Base-by-base conservation (phyloP, 2,113 vertebrate genomes). In the Ageneiosus marmoratus region DNA sequence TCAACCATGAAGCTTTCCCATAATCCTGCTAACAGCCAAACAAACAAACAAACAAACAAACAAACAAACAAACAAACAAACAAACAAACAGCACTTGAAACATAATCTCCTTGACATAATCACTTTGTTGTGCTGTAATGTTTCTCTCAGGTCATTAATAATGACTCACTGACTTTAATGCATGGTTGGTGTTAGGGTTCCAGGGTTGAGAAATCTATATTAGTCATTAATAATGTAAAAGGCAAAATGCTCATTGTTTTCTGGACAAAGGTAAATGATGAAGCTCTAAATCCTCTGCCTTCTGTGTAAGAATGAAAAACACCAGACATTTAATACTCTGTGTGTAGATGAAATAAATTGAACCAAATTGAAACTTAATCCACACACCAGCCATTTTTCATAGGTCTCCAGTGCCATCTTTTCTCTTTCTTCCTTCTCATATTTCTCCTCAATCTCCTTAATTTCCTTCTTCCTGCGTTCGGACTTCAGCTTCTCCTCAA, bases 381-480 rank as follows among this genome's bases (percentile, higher is more conserved):
- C n/a, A 92, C 92, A 87, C 94, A 98, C 98, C 95, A 99, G 93
- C 97, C 97, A 99, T 82, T 89, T 93, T 84, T 96, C 95, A 89
- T 97, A 98, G 85, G 93, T 92, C 76, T 95, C 95, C 70, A 97
- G 67, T 24, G 97, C 96, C 88, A 89, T 93, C 89, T 94, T 94
- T 62, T 95, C 95, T 88, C 92, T 94, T 86, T 96, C 94, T 82
- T 96, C 94, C 79, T 93, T 96, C 85, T 95, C 88, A 63, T 93
- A 93, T 63, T 76, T 90, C 67, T 95, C 91, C 58, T 96, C 93
- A 88, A 95, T 91, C 76, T 88, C 90, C 79, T 95, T 95, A 77
- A 85, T 92, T 88, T 88, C 92, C 80, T 95, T 89, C 70, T 91
- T 84, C 83, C 85, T 79, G 11, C 70, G 89, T 83, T 95, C 91